Evolutionary conservation across 2,113 vertebrate genomes (phyloP), one percentile per base, ranked within the genome.

Genomic region (Odobenus rosmarus): DNA sequence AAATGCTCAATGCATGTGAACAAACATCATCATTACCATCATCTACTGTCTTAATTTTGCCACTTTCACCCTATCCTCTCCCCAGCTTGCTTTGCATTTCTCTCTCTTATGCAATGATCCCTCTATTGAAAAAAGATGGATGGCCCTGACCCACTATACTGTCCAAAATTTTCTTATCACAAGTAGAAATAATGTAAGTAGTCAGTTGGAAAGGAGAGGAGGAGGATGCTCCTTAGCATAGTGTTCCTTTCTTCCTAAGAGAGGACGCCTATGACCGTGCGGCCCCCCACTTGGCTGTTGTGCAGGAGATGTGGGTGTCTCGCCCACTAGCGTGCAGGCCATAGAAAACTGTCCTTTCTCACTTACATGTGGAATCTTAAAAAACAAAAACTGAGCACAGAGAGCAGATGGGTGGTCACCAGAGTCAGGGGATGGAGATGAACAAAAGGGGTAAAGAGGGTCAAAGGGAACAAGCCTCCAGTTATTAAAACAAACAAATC

Each of bases 151-250:
- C 6, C 26, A 59, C 24, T 46, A n/a, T 24, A 80, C 5, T 28
- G 10, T 64, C 42, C 71, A 57, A 95, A 90, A 87, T 79, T 51
- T 83, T 92, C 77, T 94, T 86, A 88, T 15, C 81, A 62, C 80
- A 87, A 28, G 46, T 83, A 80, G 88, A 97, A 80, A 83, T 42
- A 71, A 74, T 26, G 49, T 55, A 82, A 90, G 81, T 5, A 74
- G 15, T 28, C 14, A 13, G 2, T 4, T 89, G 53, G 55, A 84
- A 94, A 94, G 36, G 67, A 57, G 11, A 80, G 21, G 11, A 95
- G 76, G 81, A 93, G 33, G 18, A 31, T 12, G 19, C 81, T 59
- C 46, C 26, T 72, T 42, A 42, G 28, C 12, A 42, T 6, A 36
- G 12, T 28, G 2, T 51, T 88, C 55, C 55, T 76, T 88, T 79